phyloP scores from a whole-genome alignment of 2,797 vertebrate species.

The Rousettus madagascariensis region DNA sequence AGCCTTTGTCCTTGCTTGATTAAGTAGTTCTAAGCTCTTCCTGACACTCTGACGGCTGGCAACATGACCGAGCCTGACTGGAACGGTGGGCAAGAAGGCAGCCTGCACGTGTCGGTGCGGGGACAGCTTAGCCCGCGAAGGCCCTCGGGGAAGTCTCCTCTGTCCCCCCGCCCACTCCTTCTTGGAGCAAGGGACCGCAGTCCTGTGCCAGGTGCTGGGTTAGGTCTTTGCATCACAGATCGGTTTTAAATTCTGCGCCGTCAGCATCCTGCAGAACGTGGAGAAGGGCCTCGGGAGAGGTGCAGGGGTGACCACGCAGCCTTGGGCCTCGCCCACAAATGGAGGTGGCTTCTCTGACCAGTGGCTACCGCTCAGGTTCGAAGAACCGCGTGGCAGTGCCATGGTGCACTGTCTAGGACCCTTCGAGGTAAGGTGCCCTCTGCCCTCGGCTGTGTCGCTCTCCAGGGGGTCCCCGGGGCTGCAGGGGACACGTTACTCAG shows the following conservation, averaged over 20 bases:
- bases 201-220: background rate
- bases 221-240: background rate
- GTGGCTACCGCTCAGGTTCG: background rate
- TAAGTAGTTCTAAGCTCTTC: conserved; percentile 78
- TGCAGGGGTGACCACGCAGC: background rate
- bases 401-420: background rate
- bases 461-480: background rate
- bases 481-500: background rate
- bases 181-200: background rate
- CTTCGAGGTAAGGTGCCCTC: too few species aligned
- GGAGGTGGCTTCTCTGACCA: background rate
- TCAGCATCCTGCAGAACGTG: background rate
- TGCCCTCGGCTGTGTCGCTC: background rate
- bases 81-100: background rate
- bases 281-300: background rate
- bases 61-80: background rate
- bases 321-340: background rate
- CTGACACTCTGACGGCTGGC: conserved; percentile 74
- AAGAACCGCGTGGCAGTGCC: background rate
- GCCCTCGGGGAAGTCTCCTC: too few species aligned
- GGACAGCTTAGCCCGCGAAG: background rate
- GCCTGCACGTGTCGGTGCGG: background rate
- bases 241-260: background rate
- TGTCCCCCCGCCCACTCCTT: background rate
- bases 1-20: conserved; percentile 76